These are phyloP conservation scores for Plusia festucae DNA, from an alignment of 2,888 invertebrate genomes.

Conservation along the genomic window DNA sequence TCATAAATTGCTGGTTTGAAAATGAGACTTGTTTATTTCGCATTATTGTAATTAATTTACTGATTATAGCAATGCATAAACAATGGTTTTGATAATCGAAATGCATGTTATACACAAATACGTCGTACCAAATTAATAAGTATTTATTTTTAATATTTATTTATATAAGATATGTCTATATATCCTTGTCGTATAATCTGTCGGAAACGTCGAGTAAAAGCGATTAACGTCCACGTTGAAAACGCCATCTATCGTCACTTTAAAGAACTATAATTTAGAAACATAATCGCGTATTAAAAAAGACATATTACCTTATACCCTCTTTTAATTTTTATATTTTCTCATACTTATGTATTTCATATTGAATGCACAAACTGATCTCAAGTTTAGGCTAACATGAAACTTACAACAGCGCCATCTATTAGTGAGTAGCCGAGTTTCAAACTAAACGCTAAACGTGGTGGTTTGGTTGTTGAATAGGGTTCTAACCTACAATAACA, in stretches of 20 bases:
- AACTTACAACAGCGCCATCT: constrained; percentile 69
- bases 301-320: too few species aligned
- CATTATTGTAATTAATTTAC: neutral
- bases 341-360: too few species aligned
- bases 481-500: constrained; percentile 19
- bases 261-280: constrained; percentile 1
- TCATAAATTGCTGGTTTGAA: neutral
- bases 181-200: too few species aligned
- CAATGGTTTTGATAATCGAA: neutral
- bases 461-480: constrained; percentile 11
- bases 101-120: neutral
- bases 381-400: neutral
- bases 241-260: neutral
- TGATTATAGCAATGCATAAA: neutral
- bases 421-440: constrained; percentile 64
- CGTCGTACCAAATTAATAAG: too few species aligned
- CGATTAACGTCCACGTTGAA: neutral
- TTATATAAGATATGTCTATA: too few species aligned
- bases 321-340: too few species aligned
- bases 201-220: neutral
- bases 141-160: too few species aligned
- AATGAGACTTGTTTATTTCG: neutral
- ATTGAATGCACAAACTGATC: too few species aligned
- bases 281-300: neutral
- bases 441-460: constrained; percentile 2